A percentile compares a stretch with the other conserved stretches of the same genome.
phyloP scores from a whole-genome alignment of 1,140 invertebrate genomes.

The Bombus fervidus region DNA sequence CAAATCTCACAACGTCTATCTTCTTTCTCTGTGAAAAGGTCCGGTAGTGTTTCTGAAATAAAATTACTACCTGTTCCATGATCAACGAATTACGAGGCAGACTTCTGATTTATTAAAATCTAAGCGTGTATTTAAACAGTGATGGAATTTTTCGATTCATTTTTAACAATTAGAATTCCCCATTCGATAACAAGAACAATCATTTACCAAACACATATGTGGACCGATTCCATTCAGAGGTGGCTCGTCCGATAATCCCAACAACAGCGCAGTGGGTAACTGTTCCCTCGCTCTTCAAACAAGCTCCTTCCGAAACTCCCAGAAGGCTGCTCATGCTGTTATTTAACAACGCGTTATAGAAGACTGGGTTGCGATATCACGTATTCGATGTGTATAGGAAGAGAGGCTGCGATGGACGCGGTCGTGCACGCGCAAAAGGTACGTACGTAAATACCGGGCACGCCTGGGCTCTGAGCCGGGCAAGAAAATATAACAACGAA shows the following conservation, averaged over 20 bases:
- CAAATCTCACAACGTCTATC: too few relatives aligned
- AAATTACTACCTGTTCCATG: too few relatives aligned
- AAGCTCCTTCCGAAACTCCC: slow-evolving; percentile 24
- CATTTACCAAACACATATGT: background rate
- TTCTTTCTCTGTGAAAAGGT: too few relatives aligned
- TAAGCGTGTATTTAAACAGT: background rate
- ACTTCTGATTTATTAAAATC: background rate
- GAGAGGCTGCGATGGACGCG: slow-evolving; percentile 39
- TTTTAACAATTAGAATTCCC: background rate
- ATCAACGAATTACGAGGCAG: too few relatives aligned
- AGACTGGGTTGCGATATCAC: slow-evolving; percentile 47
- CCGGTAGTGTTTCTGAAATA: too few relatives aligned
- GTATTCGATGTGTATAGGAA: slow-evolving; percentile 33
- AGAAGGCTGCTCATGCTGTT: slow-evolving; percentile 53
- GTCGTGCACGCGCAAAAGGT: slow-evolving; percentile 54
- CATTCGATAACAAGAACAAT: background rate
- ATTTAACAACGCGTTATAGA: slow-evolving; percentile 50
- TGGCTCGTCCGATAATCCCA: background rate
- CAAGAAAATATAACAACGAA: slow-evolving; percentile 71
- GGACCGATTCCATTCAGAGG: background rate
- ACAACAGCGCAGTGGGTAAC: slow-evolving; percentile 9
- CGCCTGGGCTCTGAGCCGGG: slow-evolving; percentile 18
- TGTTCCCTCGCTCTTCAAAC: slow-evolving; percentile 19
- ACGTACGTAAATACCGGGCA: slow-evolving; percentile 61
- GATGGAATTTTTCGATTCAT: background rate